Percentiles rank a stretch among this genome's conserved stretches.
Conservation (phyloP, 1,140 invertebrate genomes). For the Lepidurus packardi region DNA sequence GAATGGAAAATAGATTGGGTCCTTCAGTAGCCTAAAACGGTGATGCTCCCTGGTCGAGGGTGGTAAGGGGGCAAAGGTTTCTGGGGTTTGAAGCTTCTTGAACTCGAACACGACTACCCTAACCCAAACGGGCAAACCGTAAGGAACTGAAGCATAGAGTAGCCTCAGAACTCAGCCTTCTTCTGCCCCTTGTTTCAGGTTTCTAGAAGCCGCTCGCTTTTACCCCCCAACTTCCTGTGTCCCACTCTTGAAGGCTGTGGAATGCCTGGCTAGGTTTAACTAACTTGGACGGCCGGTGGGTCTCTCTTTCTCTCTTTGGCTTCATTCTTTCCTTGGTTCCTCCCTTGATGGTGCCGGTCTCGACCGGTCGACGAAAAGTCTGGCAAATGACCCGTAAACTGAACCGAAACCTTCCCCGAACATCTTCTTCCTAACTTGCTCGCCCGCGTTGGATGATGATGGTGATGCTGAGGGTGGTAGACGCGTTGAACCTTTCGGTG, state of each 20-base stretch:
- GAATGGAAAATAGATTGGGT: constrained; percentile 9
- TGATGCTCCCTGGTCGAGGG: background rate
- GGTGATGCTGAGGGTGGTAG: background rate
- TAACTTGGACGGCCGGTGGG: background rate
- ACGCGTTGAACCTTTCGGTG: background rate
- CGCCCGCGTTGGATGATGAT: background rate
- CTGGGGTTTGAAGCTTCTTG: background rate
- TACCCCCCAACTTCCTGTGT: background rate
- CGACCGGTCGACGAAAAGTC: background rate
- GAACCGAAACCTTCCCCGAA: background rate
- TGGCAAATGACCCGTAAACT: constrained; percentile 8
- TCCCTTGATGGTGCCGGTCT: background rate
- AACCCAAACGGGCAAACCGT: background rate
- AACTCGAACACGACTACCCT: background rate
- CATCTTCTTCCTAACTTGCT: background rate
- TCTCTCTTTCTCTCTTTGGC: background rate
- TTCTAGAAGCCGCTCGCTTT: background rate
- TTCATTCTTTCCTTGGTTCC: background rate
- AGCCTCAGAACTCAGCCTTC: background rate
- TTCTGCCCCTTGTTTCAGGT: background rate
- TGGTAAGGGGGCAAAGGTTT: background rate
- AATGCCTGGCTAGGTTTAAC: background rate
- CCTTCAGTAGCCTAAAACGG: background rate
- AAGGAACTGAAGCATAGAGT: background rate
- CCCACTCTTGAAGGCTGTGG: background rate